phyloP scores from a whole-genome alignment of 1,140 invertebrate species.

The Latrodectus geometricus region DNA sequence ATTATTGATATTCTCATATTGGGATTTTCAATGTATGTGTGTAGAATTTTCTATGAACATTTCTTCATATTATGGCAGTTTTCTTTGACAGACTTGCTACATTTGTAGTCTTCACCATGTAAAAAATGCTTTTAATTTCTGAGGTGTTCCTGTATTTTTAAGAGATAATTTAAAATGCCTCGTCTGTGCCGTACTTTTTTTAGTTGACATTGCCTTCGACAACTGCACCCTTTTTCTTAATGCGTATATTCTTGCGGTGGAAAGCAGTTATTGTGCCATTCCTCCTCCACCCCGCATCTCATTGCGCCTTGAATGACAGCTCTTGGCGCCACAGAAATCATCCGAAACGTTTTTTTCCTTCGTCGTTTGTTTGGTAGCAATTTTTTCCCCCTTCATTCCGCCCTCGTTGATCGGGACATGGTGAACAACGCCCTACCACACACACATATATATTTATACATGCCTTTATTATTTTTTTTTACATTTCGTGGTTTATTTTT shows the following conservation, averaged over 20 bases:
- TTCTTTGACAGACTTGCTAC: no score
- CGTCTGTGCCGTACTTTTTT: no score
- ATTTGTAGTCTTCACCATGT: no score
- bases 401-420: conserved; percentile 20
- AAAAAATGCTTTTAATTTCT: no score
- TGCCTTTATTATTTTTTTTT: conserved; percentile 3
- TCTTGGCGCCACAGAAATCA: conserved; percentile 58
- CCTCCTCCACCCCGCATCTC: conserved; percentile 17
- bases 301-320: conserved; percentile 32
- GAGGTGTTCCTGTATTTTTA: no score
- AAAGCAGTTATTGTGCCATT: neutral
- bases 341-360: neutral
- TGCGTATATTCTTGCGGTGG: neutral
- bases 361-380: neutral
- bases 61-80: no score
- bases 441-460: neutral
- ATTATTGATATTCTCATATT: no score
- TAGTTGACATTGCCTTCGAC: no score
- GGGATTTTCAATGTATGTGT: no score
- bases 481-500: neutral
- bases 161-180: no score
- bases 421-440: conserved; percentile 19
- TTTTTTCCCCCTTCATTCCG: conserved; percentile 11
- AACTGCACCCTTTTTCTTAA: neutral
- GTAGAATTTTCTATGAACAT: no score